Base-by-base conservation (phyloP, 2,797 vertebrate genomes). In the Sciurus carolinensis region DNA sequence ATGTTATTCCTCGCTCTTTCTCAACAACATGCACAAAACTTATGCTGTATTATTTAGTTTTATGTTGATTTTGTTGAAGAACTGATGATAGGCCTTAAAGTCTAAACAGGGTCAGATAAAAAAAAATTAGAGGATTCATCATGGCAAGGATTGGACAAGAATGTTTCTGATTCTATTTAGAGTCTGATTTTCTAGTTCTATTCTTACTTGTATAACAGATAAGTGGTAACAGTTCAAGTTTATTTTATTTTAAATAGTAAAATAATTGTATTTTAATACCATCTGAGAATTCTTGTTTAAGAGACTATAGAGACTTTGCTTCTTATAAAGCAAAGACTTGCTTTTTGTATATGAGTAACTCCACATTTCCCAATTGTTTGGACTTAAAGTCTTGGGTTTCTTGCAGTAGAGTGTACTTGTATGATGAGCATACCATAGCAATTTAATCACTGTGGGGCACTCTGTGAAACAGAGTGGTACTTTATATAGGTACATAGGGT, bases 51-150 rank as follows among this genome's bases (percentile, higher is more conserved):
- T 17, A 71, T 87, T 95, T 91, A 83, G 13, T 86, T 97, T 90
- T 93, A 30, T 80, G 57, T 92, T 91, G 85, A 64, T 84, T 96
- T 97, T 93, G 47, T 88, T 89, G 72, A 94, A 89, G 71, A 93
- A 81, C 13, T 44, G 9, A 72, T 75, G 30, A 42, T 92, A 95
- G 52, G 39, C 14, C 24, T 93, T 89, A 72, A 96, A 94, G 44
- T 90, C 22, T 96, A 96, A 86, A 95, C 14, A 76, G 4, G 64
- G 7, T 42, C 5, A 5, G 20, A 50, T 93, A n/a, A 82, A 96
- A 87, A 95, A 92, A 94, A 92, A 87, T 64, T 82, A 57, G 28
- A 94, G 64, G 54, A 92, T 67, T 93, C 76, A 17, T 94, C 54
- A 57, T 90, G 50, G 3, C 36, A 75, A 30, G 96, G 42, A 30